These are phyloP conservation scores for Mechanitis mazaeus DNA, from an alignment of 2,888 invertebrate species.

Conservation along the genomic window DNA sequence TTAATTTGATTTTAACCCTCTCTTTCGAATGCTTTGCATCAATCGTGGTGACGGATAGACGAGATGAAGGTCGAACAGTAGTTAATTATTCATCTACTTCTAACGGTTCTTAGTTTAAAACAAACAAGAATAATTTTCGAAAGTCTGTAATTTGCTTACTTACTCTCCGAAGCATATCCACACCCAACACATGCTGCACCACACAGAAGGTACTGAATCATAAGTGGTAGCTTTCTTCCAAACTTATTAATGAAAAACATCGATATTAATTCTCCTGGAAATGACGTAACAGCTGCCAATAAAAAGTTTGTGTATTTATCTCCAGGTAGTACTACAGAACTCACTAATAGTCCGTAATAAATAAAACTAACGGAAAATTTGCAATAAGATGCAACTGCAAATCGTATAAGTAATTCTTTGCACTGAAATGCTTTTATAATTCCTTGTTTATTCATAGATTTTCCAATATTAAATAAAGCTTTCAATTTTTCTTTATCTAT, in stretches of 20 bases:
- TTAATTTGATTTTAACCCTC: no score
- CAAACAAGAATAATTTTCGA: no score
- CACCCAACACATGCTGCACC: constrained; percentile 47
- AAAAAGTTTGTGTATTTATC: constrained; percentile 60
- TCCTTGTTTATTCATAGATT: constrained; percentile 46
- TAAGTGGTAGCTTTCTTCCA: constrained; percentile 53
- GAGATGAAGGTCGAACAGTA: no score
- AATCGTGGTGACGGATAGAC: no score
- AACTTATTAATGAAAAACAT: constrained; percentile 57
- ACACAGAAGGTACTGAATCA: constrained; percentile 46
- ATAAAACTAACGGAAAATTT: constrained; percentile 57
- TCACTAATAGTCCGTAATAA: constrained; percentile 59
- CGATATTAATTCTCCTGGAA: constrained; percentile 57
- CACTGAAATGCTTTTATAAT: constrained; percentile 45
- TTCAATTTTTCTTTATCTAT: constrained; percentile 43
- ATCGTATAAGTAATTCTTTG: constrained; percentile 47
- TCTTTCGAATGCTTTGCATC: no score
- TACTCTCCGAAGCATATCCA: constrained; percentile 50
- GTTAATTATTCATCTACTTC: no score
- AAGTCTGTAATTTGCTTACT: constrained; percentile 28
- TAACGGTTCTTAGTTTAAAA: no score
- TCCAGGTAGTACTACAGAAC: constrained; percentile 60
- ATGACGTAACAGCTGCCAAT: constrained; percentile 56
- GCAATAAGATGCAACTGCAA: constrained; percentile 42
- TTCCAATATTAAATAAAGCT: constrained; percentile 46